Conservation (phyloP, 1,140 invertebrate species). For the Frieseomelitta varia region DNA sequence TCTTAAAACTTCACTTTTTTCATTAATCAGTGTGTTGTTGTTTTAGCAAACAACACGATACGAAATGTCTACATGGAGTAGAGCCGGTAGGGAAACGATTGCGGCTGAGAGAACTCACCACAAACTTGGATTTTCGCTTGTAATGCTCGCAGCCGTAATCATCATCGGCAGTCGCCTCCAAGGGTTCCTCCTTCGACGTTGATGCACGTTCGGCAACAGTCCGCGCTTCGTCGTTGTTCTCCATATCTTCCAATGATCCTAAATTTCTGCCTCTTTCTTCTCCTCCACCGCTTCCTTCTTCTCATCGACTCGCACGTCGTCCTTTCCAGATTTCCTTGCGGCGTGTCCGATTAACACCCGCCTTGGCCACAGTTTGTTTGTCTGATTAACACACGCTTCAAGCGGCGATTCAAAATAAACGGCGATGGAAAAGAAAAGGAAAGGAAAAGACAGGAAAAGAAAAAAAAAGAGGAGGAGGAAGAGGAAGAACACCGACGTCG, state of each 20-base stretch:
- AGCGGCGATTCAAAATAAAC: constrained; percentile 26
- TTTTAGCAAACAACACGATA: background rate
- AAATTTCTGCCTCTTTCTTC: constrained; percentile 48
- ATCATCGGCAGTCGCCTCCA: constrained; percentile 54
- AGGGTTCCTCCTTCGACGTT: constrained; percentile 50
- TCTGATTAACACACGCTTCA: constrained; percentile 51
- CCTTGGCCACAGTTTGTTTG: constrained; percentile 43
- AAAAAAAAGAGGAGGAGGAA: background rate
- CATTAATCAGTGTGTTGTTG: background rate
- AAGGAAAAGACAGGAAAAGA: background rate
- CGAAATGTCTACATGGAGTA: background rate
- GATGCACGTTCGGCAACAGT: constrained; percentile 41
- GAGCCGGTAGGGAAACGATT: background rate
- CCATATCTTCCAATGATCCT: constrained; percentile 40
- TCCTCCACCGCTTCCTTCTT: constrained; percentile 50
- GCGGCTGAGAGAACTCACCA: constrained; percentile 83
- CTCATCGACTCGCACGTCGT: constrained; percentile 47
- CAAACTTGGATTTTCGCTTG: constrained; percentile 90
- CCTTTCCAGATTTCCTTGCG: constrained; percentile 46
- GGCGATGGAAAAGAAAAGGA: background rate
- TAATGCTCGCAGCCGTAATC: constrained; percentile 88
- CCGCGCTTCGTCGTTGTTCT: constrained; percentile 37
- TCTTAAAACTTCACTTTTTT: background rate
- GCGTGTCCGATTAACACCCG: constrained; percentile 33
- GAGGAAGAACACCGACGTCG: constrained; percentile 20